These are phyloP conservation scores for Clanis bilineata DNA, from an alignment of 2,888 invertebrate species.

Conservation along the genomic window DNA sequence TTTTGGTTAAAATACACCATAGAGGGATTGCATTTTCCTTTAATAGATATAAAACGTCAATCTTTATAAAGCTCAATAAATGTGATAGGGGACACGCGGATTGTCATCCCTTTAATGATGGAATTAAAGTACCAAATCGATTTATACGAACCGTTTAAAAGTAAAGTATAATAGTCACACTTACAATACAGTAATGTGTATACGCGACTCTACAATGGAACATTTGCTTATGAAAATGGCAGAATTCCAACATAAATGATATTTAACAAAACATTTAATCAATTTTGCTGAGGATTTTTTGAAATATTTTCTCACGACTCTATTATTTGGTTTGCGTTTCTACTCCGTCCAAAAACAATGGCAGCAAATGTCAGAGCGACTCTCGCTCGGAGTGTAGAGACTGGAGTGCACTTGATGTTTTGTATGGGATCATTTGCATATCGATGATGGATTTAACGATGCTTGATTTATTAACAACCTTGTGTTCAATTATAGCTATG, in stretches of 20 bases:
- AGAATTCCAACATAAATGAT: no score
- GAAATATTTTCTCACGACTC: slow-evolving; percentile 51
- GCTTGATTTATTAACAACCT: slow-evolving; percentile 13
- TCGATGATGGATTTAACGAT: slow-evolving; percentile 53
- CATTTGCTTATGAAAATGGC: not conserved
- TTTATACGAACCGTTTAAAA: slow-evolving; percentile 13
- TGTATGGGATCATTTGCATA: slow-evolving; percentile 72
- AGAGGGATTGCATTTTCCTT: slow-evolving; percentile 25
- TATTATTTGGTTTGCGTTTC: slow-evolving; percentile 26
- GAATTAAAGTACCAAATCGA: slow-evolving; percentile 38
- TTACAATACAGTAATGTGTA: not conserved
- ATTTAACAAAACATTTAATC: not conserved
- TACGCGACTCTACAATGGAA: not conserved
- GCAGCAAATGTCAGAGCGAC: slow-evolving; percentile 58
- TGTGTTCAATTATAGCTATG: not conserved
- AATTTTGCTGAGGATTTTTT: not conserved
- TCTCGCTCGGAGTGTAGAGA: slow-evolving; percentile 44
- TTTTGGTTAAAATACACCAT: not conserved
- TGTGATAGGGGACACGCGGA: slow-evolving; percentile 70
- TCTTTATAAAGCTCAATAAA: slow-evolving; percentile 59
- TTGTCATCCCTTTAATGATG: slow-evolving; percentile 42
- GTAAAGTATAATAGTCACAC: not conserved
- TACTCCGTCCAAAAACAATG: slow-evolving; percentile 59
- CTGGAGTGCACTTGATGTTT: slow-evolving; percentile 56
- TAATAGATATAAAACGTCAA: slow-evolving; percentile 46